Evolutionary conservation across 2,888 invertebrate species (phyloP), one percentile per base, ranked within the genome.

Genomic region (Eilema caniola): DNA sequence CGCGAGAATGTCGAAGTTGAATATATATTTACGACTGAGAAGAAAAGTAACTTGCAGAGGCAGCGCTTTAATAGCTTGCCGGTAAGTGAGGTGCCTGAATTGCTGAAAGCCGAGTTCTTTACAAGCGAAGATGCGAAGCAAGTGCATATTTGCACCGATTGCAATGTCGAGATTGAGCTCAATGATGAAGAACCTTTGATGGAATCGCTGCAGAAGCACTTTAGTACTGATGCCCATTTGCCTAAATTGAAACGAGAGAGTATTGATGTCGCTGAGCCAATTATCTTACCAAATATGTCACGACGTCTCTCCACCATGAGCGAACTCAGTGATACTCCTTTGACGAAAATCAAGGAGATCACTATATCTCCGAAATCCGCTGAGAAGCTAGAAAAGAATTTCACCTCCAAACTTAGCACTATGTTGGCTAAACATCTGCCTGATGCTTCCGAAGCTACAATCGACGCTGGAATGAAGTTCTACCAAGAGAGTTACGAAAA

Each of bases 1-100:
- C 89, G 94, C 3, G 95, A 95, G 1, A 84, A 85, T 4, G 92
- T 94, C 0, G 93, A 94, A 71, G 95, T 95, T 0, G 95, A 95
- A 75, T 95, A 94, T 74, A 94, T 95, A 47, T 94, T 94, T 75
- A 93, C 95, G 0, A 95, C 95, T 3, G 95, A 94, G 74, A 95
- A 95, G 79, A 95, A 94, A 63, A 94, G 93, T 75, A 92, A 89
- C 68, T 73, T 95, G 12, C 95, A 95, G 33, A 75, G 95, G 28
- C 95, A 95, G 76, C 85, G 95, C 4, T 95, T 95, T 71, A 95
- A 95, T 77, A 95, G 95, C 76, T 84, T 95, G 23, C 95, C 94
- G 5, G 92, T 95, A 0, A 93, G 92, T 75, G 95, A 95, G 76
- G 94, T 95, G 67, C 94, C 95, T 23, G 95, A 95, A 63, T 72